A percentile compares a stretch with the other conserved stretches of the same genome.
Evolutionary conservation across 1,140 invertebrate genomes (phyloP).

Genomic region (Grapholita molesta): DNA sequence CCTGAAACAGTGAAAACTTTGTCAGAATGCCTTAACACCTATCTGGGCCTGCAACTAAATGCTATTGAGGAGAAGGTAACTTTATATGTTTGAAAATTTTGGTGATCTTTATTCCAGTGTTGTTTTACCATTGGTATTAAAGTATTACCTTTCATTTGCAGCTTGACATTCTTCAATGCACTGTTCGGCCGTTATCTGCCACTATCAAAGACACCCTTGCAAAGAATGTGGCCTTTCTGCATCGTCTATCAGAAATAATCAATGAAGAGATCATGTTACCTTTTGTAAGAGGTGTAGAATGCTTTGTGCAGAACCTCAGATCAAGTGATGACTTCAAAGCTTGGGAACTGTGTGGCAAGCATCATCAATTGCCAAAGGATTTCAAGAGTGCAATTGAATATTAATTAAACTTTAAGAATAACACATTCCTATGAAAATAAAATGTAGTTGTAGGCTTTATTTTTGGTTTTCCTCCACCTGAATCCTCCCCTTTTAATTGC

Average conservation of each 20-base stretch:
- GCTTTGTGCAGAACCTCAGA: conserved; percentile 63
- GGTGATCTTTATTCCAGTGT: too few relatives aligned
- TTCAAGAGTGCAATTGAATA: conserved; percentile 72
- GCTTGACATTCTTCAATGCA: conserved; percentile 69
- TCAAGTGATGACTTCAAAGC: conserved; percentile 72
- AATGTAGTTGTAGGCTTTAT: conserved; percentile 46
- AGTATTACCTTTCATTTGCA: conserved; percentile 55
- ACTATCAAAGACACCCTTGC: conserved; percentile 68
- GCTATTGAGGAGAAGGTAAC: conserved; percentile 67
- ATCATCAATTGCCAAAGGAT: conserved; percentile 67
- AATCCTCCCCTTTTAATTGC: conserved; percentile 22
- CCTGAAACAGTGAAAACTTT: conserved; percentile 60
- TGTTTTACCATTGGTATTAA: too few relatives aligned
- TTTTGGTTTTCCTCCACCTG: conserved; percentile 30
- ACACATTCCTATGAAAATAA: conserved; percentile 56
- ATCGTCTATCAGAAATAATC: conserved; percentile 67
- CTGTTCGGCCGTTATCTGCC: conserved; percentile 62
- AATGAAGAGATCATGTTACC: conserved; percentile 70
- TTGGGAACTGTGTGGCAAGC: conserved; percentile 70
- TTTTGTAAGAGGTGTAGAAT: conserved; percentile 68
- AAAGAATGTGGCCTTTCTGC: conserved; percentile 68
- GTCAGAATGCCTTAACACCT: conserved; percentile 62
- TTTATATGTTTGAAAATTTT: background rate
- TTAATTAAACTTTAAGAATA: conserved; percentile 39
- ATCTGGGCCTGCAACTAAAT: conserved; percentile 61